phyloP scores from a whole-genome alignment of 2,888 invertebrate genomes.

The Trachelus stipa region DNA sequence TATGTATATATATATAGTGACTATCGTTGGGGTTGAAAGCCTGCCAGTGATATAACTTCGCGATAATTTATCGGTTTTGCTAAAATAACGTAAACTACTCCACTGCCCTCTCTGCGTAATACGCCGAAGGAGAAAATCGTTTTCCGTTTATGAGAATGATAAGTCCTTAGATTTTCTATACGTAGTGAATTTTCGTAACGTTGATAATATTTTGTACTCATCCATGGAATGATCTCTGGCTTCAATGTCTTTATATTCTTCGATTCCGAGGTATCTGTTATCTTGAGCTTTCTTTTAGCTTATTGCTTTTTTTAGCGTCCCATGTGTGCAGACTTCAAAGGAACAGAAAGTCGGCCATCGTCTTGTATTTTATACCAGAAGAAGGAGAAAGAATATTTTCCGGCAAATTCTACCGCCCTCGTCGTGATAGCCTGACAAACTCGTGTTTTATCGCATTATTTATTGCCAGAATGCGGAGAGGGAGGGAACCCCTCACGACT shows the following conservation, averaged over 20 bases:
- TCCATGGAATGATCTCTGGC: not conserved
- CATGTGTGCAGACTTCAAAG: not conserved
- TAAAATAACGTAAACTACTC: not conserved
- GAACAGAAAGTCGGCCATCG: not conserved
- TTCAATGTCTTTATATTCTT: not conserved
- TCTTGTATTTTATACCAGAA: not conserved
- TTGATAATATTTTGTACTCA: not conserved
- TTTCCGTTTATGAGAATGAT: too few relatives aligned
- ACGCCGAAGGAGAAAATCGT: not conserved
- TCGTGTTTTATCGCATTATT: slow-evolving; percentile 67
- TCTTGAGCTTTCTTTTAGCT: not conserved
- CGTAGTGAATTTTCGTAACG: not conserved
- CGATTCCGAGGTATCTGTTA: not conserved
- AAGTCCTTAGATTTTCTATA: not conserved
- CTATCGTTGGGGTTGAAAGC: not conserved
- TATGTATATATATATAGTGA: not conserved
- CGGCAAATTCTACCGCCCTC: slow-evolving; percentile 37
- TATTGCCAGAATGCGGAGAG: slow-evolving; percentile 54
- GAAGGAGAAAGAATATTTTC: not conserved
- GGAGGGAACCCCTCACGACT: slow-evolving; percentile 36
- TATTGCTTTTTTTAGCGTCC: not conserved
- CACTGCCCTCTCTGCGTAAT: not conserved
- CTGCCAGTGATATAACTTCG: not conserved
- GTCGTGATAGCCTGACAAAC: slow-evolving; percentile 62
- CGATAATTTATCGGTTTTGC: not conserved